A percentile compares a stretch with the other conserved stretches of the same genome.
Conservation (phyloP, 2,113 vertebrate genomes). For the Burhinus oedicnemus region DNA sequence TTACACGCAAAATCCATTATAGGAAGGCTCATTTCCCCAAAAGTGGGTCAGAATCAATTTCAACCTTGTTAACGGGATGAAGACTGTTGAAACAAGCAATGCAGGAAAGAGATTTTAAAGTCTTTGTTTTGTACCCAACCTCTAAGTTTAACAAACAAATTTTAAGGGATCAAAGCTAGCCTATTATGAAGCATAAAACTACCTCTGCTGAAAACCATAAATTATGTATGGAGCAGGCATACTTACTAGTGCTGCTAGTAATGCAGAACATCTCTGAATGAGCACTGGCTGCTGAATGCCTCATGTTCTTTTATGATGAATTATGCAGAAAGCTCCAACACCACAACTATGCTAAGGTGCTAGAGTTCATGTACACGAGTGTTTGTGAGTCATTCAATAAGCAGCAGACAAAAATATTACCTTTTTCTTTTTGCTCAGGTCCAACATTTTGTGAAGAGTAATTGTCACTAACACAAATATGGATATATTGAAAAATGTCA, state of each 20-base stretch:
- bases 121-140: constrained; percentile 41
- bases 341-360: constrained; percentile 45
- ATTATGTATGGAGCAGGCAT: constrained; percentile 48
- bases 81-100: constrained; percentile 18
- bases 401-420: constrained; percentile 7
- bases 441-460: not conserved
- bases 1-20: constrained; percentile 59
- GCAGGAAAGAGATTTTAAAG: constrained; percentile 15
- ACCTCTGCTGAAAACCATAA: constrained; percentile 41
- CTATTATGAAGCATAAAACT: constrained; percentile 57
- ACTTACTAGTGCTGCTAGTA: constrained; percentile 54
- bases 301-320: constrained; percentile 73
- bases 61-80: constrained; percentile 1
- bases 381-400: constrained; percentile 32
- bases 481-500: constrained; percentile 16
- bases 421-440: not conserved
- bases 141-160: constrained; percentile 40
- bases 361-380: constrained; percentile 39
- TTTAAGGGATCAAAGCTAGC: constrained; percentile 54
- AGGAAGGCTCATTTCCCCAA: constrained; percentile 47
- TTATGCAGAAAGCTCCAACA: constrained; percentile 65
- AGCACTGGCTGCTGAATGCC: constrained; percentile 50
- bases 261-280: constrained; percentile 49
- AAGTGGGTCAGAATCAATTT: constrained; percentile 60
- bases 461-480: constrained; percentile 14